Base-by-base conservation (phyloP, 2,113 vertebrate species). In the Chascanopsetta lugubris region DNA sequence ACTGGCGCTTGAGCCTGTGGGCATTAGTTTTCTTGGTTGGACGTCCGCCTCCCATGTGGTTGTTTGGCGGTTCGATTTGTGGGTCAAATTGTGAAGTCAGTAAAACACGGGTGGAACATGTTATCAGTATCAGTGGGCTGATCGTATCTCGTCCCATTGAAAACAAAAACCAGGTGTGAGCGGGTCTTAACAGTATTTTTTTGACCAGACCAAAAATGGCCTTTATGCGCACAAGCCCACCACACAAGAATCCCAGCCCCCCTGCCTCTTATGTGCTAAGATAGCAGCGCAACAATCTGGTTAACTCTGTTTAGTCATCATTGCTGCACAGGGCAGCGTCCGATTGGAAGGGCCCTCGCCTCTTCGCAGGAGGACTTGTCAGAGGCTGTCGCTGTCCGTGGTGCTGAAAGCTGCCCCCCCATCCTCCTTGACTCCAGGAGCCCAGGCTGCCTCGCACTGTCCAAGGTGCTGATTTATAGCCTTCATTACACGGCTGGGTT, bases 401-500 rank as follows among this genome's bases (percentile, higher is more conserved):
- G 78, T 83, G 42, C 74, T 86, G 80, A 85, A 79, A 60, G 51
- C 40, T 0, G 1, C 61, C 7, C 48, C 43, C 69, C 11, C 21
- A 45, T 45, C 11, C 43, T 57, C 21, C n/a, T 45, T 30, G 25
- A 32, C 51, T 69, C 50, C 46, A 36, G 29, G 6, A 25, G 45
- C 55, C 69, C 55, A 61, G 46, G 73, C 80, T 72, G 76, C 65
- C 26, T 30, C 32, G 38, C 8, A 50, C 87, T 91, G 83, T 89
- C 88, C 87, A 47, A 61, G 87, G 89, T 91, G 82, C 90, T 90
- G 88, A 91, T 90, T 88, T 87, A 87, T 84, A 79, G 65, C 65
- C 69, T 84, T 89, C 80, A 85, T 85, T 87, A 88, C 82, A 80
- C 7, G 66, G 74, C 73, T 68, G 69, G 79, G 67, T 73, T 77